Conservation (phyloP, 1,140 invertebrate genomes). For the Papilio polyxenes region DNA sequence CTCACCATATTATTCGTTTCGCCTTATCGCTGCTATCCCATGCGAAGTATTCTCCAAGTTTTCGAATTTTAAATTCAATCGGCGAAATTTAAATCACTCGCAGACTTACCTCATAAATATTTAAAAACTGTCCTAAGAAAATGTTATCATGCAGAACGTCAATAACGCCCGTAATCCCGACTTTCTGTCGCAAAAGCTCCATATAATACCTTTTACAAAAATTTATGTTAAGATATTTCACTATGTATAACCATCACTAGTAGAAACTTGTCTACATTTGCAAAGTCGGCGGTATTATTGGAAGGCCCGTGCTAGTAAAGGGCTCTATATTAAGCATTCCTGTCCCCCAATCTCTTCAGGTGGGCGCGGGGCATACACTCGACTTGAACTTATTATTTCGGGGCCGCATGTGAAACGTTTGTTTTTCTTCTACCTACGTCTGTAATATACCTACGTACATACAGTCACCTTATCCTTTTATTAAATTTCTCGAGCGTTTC, state of each 20-base stretch:
- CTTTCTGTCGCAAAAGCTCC: neutral
- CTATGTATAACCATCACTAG: conserved; percentile 55
- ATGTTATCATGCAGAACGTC: conserved; percentile 23
- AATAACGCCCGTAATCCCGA: conserved; percentile 11
- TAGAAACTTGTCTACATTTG: conserved; percentile 62
- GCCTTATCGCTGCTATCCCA: conserved; percentile 44
- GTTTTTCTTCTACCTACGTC: conserved; percentile 69
- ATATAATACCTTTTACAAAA: conserved; percentile 38
- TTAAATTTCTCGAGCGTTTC: conserved; percentile 61
- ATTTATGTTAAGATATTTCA: conserved; percentile 37
- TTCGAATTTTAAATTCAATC: conserved; percentile 39
- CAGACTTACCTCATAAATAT: conserved; percentile 27
- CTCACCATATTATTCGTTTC: conserved; percentile 58
- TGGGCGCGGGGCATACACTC: conserved; percentile 70
- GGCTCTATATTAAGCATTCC: conserved; percentile 79
- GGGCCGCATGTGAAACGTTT: conserved; percentile 64
- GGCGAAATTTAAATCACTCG: conserved; percentile 21
- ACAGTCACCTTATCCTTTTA: conserved; percentile 69
- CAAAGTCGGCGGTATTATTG: conserved; percentile 72
- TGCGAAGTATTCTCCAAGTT: conserved; percentile 40
- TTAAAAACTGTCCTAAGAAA: conserved; percentile 28
- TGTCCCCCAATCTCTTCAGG: conserved; percentile 74
- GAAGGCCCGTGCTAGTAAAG: conserved; percentile 70
- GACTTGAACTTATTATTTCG: conserved; percentile 76
- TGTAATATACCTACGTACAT: conserved; percentile 63